Evolutionary conservation across 2,797 vertebrate genomes (phyloP), one percentile per base, ranked within the genome.

Genomic region (Adelosebastes latens): DNA sequence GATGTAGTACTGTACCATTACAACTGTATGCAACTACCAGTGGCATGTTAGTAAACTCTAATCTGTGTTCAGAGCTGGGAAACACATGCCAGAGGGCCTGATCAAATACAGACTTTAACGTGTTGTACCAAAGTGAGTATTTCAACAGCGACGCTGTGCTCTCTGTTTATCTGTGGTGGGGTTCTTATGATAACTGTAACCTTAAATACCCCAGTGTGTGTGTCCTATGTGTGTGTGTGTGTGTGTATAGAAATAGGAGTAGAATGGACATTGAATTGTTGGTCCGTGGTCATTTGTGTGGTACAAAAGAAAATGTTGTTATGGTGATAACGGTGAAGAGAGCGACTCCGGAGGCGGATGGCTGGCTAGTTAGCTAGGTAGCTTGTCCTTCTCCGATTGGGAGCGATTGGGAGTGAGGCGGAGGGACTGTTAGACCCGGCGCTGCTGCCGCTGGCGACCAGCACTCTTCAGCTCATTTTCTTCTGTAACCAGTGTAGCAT

Each of bases 101-200:
- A 84, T 72, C 65, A 75, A 75, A 80, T 20, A 53, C 86, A 87
- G 60, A 82, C 58, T 53, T 62, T 84, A 65, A 49, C 22, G 16
- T 88, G 83, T 85, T 72, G 87, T 89, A 93, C 94, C 94, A 94
- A 94, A 93, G 90, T 91, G 83, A 89, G 52, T 88, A 63, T 90
- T 90, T 86, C 32, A 67, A 72, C 81, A 79, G 73, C 78, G 25
- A 86, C 53, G 72, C 73, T 82, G 56, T 76, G 75, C 75, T 80
- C 70, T 75, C 68, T 76, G 65, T 87, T 75, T 63, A 68, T 85
- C 70, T 88, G 67, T 81, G 75, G 65, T 59, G 77, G 75, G 78
- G 75, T 72, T 66, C 71, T 72, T 56, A 34, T 79, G 53, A 84
- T 79, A 14, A 75, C 3, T 80, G 82, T 86, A 72, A 85, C 75